Base-by-base conservation (phyloP, 2,113 vertebrate genomes). In the Calyptomena viridis region DNA sequence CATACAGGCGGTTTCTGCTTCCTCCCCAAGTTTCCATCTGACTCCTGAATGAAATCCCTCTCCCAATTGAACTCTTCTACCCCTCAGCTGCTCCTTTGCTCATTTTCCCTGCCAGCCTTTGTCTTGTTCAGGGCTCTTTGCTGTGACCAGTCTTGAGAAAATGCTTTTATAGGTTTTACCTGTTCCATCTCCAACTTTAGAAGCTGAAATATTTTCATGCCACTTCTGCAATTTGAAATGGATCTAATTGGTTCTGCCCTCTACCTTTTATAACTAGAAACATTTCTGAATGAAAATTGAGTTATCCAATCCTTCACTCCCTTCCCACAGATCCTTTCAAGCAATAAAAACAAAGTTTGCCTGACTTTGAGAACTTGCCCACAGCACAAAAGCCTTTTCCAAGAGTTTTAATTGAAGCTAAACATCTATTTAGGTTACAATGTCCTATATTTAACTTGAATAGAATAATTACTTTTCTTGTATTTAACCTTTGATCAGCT, bases 401-500 rank as follows among this genome's bases (percentile, higher is more conserved):
- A 80, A 78, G 67, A 44, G 75, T 90, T 95, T 96, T 97, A 97
- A 94, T 93, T 97, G 93, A 94, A 94, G 76, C 84, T 62, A 96
- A 93, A 76, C 59, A 39, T 75, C 88, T 96, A 94, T 94, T 97
- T 95, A 67, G 94, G 95, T 97, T 96, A 90, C 40, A 1, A 19
- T 17, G 62, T 94, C 79, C 90, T 95, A 63, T 58, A 75, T 94
- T 94, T 73, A 88, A 91, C 95, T 94, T 95, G 64, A 96, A 95
- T 75, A 79, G 89, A 95, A 55, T 77, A 7, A 92, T 95, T 94
- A 50, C 75, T 95, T 97, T 94, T 95, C 88, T 95, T 95, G 60
- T 96, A 6, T 79, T 92, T 96, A 95, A 97, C 87, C 82, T 97
- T 95, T 96, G 94, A 96, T 96, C 92, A 94, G 69, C 84, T 95